Conservation (phyloP, 1,140 invertebrate genomes). For the Trichonephila inaurata region DNA sequence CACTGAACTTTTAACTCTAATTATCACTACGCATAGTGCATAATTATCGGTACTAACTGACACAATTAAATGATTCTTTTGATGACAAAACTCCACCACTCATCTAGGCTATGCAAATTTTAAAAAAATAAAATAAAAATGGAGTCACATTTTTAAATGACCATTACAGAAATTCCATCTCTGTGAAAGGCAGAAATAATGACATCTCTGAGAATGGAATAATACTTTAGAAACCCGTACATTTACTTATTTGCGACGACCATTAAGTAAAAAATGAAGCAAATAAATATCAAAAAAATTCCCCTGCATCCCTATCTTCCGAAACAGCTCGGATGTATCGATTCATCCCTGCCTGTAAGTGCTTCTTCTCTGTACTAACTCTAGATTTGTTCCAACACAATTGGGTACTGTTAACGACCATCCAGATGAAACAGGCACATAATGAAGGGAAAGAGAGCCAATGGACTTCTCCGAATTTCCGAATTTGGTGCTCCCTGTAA, state of each 20-base stretch:
- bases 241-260: slow-evolving; percentile 32
- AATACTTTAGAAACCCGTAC: slow-evolving; percentile 15
- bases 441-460: slow-evolving; percentile 45
- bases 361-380: slow-evolving; percentile 30
- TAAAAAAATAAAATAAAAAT: background rate
- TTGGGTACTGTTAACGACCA: slow-evolving; percentile 49
- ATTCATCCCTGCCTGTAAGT: slow-evolving; percentile 28
- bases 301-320: slow-evolving; percentile 12
- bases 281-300: background rate
- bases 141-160: slow-evolving; percentile 7
- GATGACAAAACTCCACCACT: background rate
- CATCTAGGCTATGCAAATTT: background rate
- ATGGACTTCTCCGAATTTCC: slow-evolving; percentile 24
- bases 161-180: background rate
- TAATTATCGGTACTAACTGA: background rate
- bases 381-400: slow-evolving; percentile 65
- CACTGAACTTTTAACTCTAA: background rate
- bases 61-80: background rate
- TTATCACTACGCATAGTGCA: background rate
- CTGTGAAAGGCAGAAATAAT: background rate
- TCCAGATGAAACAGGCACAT: slow-evolving; percentile 54
- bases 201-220: background rate
- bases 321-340: slow-evolving; percentile 10
- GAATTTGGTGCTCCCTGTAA: slow-evolving; percentile 46
- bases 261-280: slow-evolving; percentile 22